A percentile compares a stretch with the other conserved stretches of the same genome.
phyloP scores from a whole-genome alignment of 2,113 vertebrate genomes.

The Seriola quinqueradiata region DNA sequence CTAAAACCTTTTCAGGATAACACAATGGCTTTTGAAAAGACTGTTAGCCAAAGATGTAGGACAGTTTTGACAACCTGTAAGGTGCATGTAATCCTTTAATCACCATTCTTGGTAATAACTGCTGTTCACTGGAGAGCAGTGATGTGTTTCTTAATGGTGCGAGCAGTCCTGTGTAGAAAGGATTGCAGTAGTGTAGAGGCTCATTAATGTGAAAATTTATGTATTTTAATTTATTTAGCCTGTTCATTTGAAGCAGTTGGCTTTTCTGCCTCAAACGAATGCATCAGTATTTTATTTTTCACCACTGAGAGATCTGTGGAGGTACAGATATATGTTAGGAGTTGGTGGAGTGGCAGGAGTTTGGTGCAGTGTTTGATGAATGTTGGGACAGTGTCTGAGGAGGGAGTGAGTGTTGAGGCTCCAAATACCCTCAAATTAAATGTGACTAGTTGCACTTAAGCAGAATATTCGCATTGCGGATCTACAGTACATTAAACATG shows the following conservation, averaged over 20 bases:
- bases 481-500: constrained; percentile 6
- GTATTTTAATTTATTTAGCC: not conserved
- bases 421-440: constrained; percentile 16
- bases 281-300: not conserved
- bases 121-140: not conserved
- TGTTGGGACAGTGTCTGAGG: not conserved
- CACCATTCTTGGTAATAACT: not conserved
- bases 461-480: not conserved
- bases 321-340: not conserved
- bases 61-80: not conserved
- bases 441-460: not conserved
- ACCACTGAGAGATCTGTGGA: not conserved
- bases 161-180: not conserved
- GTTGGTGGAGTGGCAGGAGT: not conserved
- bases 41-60: not conserved
- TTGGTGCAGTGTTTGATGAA: not conserved
- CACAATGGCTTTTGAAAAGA: not conserved
- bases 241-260: not conserved
- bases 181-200: not conserved
- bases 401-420: not conserved
- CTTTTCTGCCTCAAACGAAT: not conserved
- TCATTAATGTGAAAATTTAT: not conserved
- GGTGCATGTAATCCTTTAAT: not conserved
- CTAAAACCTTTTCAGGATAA: not conserved
- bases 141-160: not conserved